These are phyloP conservation scores for Thera obeliscata DNA, from an alignment of 2,888 invertebrate species.

Conservation along the genomic window DNA sequence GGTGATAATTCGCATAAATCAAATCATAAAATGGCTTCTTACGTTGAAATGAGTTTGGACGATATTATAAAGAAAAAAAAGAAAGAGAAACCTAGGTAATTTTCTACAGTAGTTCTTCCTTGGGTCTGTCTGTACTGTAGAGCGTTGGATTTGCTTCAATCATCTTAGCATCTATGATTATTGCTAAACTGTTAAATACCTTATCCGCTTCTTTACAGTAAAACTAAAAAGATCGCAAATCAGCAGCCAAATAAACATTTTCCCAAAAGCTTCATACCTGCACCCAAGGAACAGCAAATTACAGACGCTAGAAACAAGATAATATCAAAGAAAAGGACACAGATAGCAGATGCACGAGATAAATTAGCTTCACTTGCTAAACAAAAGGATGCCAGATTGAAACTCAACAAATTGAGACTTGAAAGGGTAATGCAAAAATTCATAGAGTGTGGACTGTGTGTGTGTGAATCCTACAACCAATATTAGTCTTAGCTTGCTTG, in stretches of 20 bases:
- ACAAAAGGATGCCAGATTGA: slow-evolving; percentile 89
- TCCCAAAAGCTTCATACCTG: slow-evolving; percentile 29
- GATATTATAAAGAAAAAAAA: slow-evolving; percentile 78
- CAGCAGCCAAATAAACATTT: slow-evolving; percentile 43
- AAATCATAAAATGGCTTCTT: slow-evolving; percentile 60
- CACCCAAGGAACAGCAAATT: slow-evolving; percentile 49
- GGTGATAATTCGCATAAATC: no score
- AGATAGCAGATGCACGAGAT: slow-evolving; percentile 92
- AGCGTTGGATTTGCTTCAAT: no score
- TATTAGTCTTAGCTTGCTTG: no score
- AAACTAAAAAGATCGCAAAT: slow-evolving; percentile 43
- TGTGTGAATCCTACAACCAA: no score
- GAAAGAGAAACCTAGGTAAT: slow-evolving; percentile 62
- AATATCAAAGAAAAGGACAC: slow-evolving; percentile 90
- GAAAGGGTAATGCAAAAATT: slow-evolving; percentile 59
- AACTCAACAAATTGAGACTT: slow-evolving; percentile 87
- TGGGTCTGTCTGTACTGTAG: no score
- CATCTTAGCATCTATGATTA: not conserved
- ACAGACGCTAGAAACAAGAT: slow-evolving; percentile 91
- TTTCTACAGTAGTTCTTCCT: not conserved
- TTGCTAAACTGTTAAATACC: not conserved
- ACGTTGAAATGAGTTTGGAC: slow-evolving; percentile 77
- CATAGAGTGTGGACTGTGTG: not conserved
- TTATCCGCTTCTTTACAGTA: slow-evolving; percentile 34
- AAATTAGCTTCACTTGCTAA: slow-evolving; percentile 90